phyloP scores from a whole-genome alignment of 2,113 vertebrate genomes.

The Ariopsis seemanni region DNA sequence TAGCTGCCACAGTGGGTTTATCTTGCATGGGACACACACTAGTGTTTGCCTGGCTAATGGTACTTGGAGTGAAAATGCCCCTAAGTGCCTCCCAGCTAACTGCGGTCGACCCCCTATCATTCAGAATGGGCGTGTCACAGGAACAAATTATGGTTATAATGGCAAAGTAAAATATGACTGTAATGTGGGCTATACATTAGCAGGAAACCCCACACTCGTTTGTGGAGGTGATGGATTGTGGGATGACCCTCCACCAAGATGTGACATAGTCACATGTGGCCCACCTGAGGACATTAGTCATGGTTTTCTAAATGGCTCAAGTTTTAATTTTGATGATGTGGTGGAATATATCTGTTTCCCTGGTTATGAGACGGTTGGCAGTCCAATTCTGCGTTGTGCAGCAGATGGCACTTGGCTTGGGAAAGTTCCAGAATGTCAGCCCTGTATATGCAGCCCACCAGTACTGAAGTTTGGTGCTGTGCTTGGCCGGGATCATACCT shows the following conservation, averaged over 20 bases:
- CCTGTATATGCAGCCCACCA: constrained; percentile 80
- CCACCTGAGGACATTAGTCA: constrained; percentile 88
- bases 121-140: constrained; percentile 72
- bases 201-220: constrained; percentile 67
- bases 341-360: constrained; percentile 87
- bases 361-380: constrained; percentile 83
- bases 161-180: constrained; percentile 81
- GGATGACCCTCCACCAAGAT: constrained; percentile 80
- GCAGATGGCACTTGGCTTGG: constrained; percentile 85
- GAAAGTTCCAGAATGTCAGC: constrained; percentile 78
- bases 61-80: constrained; percentile 82
- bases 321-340: constrained; percentile 79
- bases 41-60: constrained; percentile 84
- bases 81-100: constrained; percentile 72
- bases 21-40: constrained; percentile 74
- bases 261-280: constrained; percentile 80
- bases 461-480: constrained; percentile 74
- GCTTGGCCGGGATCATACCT: constrained; percentile 76
- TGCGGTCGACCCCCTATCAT: constrained; percentile 74
- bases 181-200: constrained; percentile 79
- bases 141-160: constrained; percentile 78
- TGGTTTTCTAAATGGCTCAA: constrained; percentile 86
- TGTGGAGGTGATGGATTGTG: constrained; percentile 85
- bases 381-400: constrained; percentile 79
- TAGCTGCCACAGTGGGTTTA: constrained; percentile 80